Conservation (phyloP, 2,797 vertebrate genomes). For the Macropus fuliginosus region DNA sequence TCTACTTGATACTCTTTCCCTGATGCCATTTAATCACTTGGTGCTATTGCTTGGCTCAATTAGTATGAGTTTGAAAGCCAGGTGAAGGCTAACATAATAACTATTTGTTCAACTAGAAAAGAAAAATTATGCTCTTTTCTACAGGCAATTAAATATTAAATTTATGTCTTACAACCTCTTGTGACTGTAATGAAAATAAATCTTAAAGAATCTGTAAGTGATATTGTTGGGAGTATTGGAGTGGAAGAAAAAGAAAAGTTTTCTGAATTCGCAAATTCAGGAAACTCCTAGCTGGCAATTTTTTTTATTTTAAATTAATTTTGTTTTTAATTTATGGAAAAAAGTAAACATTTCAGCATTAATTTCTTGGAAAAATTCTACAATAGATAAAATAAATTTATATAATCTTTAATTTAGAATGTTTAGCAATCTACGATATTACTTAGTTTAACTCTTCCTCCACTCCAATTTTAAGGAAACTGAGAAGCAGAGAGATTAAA, state of each 20-base stretch:
- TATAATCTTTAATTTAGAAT: neutral
- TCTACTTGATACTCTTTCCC: conserved; percentile 20
- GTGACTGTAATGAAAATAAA: conserved; percentile 59
- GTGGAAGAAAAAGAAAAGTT: conserved; percentile 64
- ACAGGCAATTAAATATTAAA: conserved; percentile 58
- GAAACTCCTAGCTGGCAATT: neutral
- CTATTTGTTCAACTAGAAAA: conserved; percentile 70
- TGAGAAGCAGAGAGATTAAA: neutral
- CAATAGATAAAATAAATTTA: neutral
- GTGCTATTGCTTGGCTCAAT: conserved; percentile 60
- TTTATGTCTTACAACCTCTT: conserved; percentile 68
- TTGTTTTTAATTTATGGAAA: neutral
- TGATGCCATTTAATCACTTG: conserved; percentile 58
- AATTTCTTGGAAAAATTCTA: neutral
- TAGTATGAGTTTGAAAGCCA: conserved; percentile 55
- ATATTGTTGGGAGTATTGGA: conserved; percentile 64
- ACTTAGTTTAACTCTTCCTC: neutral
- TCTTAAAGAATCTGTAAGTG: conserved; percentile 70
- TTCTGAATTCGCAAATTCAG: neutral
- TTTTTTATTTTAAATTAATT: too few relatives aligned
- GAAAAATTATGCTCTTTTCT: conserved; percentile 71
- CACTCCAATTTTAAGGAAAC: neutral
- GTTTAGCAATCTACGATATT: neutral
- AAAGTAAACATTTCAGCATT: neutral
- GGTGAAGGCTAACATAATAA: conserved; percentile 65